A percentile compares a stretch with the other conserved stretches of the same genome.
Conservation (phyloP, 2,888 invertebrate species). For the Cyrtodaria siliqua region DNA sequence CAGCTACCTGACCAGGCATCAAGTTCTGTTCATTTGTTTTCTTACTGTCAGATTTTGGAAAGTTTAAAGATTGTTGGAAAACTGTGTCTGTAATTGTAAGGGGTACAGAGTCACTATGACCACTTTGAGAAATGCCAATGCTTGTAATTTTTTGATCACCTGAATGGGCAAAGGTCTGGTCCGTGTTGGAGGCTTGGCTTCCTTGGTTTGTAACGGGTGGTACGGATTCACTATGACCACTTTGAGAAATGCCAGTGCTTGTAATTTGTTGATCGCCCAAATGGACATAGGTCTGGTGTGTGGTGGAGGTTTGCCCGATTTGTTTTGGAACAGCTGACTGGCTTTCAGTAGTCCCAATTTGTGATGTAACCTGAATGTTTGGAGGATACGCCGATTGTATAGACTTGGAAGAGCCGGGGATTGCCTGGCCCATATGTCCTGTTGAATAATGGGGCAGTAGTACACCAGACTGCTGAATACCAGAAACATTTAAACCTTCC, state of each 20-base stretch:
- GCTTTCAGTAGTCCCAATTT: too few species aligned
- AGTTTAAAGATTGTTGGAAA: conserved; percentile 21
- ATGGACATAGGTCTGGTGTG: conserved; percentile 60
- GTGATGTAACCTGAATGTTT: conserved; percentile 29
- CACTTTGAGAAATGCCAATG: conserved; percentile 39
- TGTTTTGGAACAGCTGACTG: not conserved
- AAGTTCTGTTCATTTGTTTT: too few species aligned
- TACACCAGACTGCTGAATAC: conserved; percentile 39
- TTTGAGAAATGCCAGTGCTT: conserved; percentile 43
- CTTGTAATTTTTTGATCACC: conserved; percentile 53
- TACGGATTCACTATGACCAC: conserved; percentile 17
- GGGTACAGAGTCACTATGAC: conserved; percentile 23
- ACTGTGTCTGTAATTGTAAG: not conserved
- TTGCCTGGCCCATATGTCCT: conserved; percentile 30
- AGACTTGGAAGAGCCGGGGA: conserved; percentile 41
- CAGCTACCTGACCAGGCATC: too few species aligned
- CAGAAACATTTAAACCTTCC: conserved; percentile 46
- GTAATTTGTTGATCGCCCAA: conserved; percentile 54
- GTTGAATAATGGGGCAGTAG: conserved; percentile 54
- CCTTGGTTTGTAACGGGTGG: conserved; percentile 2
- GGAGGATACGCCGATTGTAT: conserved; percentile 44
- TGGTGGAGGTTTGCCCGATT: conserved; percentile 49
- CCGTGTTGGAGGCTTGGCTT: conserved; percentile 49
- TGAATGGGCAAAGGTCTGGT: conserved; percentile 59
- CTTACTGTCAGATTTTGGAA: conserved; percentile 21